Evolutionary conservation across 2,888 invertebrate species (phyloP), one percentile per base, ranked within the genome.

Genomic region (Anthoptus insignis): DNA sequence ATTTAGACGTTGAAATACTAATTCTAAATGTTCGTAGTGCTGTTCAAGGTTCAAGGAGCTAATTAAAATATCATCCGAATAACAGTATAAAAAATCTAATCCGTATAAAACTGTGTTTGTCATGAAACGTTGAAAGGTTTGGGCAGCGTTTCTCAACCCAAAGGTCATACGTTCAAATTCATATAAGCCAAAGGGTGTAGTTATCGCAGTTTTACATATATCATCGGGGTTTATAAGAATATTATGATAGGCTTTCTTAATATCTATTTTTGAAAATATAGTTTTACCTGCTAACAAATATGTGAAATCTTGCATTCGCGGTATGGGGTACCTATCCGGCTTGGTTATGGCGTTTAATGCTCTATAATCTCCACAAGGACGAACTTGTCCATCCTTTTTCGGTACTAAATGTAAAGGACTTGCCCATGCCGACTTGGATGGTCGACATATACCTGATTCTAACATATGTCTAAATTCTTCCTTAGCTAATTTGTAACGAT

Each of bases 121-220:
- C n/a, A 87, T 77, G 34, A 83, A 82, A 1, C 81, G 70, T 64
- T 85, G 81, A 70, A 88, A 80, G 0, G 84, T 82, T 65, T 88
- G 82, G 1, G 80, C 81, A 0, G 87, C 83, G 65, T 89, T 87
- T 2, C 82, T 52, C 0, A 88, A 72, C 1, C 87, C 85, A 22
- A 85, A 87, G 0, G 71, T 68, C 79, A 81, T 79, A 3, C 27
- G 59, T 0, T 73, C 60, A 52, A 80, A 83, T 59, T 87, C 80
- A 54, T 68, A 80, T 6, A 81, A 57, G 5, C 78, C 78, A 59
- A 79, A 80, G 0, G 79, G 79, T 0, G 65, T 66, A 0, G 60
- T 61, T 3, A 66, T 65, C 2, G 65, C 65, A 0, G 65, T 66
- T 14, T 61, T 66, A 4, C 50, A 50, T 5, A 65, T 56, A 22